Percentiles rank a stretch among this genome's conserved stretches.
Evolutionary conservation across 2,888 invertebrate genomes (phyloP).

Genomic region (Euproctis similis): DNA sequence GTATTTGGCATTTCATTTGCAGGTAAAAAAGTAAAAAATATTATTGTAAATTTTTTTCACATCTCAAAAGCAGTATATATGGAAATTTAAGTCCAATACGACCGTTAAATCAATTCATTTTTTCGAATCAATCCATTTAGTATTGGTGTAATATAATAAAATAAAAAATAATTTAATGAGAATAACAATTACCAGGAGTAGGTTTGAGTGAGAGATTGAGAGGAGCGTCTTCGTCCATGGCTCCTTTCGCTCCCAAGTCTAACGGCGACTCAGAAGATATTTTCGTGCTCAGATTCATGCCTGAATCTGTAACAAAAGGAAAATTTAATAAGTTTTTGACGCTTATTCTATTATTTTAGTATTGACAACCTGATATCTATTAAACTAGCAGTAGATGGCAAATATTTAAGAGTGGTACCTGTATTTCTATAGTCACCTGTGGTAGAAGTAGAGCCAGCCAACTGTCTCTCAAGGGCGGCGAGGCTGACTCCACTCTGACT

Average conservation of each 20-base stretch:
- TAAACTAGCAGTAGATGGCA: no score
- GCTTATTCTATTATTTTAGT: no score
- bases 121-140: no score
- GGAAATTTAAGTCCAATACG: no score
- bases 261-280: slow-evolving; percentile 65
- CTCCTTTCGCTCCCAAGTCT: slow-evolving; percentile 59
- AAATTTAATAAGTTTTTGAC: background rate
- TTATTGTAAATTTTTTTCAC: no score
- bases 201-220: slow-evolving; percentile 90
- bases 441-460: slow-evolving; percentile 49
- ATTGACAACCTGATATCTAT: no score
- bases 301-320: slow-evolving; percentile 40
- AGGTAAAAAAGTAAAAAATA: no score
- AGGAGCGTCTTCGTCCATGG: slow-evolving; percentile 82
- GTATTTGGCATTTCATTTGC: background rate
- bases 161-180: no score
- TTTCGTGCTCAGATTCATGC: slow-evolving; percentile 62
- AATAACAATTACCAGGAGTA: slow-evolving; percentile 44
- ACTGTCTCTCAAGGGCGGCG: slow-evolving; percentile 63
- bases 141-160: no score
- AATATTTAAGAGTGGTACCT: no score
- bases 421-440: slow-evolving; percentile 24
- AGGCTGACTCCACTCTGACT: slow-evolving; percentile 70
- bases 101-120: no score
- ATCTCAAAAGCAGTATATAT: no score